Percentiles rank a stretch among this genome's conserved stretches.
phyloP scores from a whole-genome alignment of 2,888 invertebrate genomes.

The Muschampia plurimacula region DNA sequence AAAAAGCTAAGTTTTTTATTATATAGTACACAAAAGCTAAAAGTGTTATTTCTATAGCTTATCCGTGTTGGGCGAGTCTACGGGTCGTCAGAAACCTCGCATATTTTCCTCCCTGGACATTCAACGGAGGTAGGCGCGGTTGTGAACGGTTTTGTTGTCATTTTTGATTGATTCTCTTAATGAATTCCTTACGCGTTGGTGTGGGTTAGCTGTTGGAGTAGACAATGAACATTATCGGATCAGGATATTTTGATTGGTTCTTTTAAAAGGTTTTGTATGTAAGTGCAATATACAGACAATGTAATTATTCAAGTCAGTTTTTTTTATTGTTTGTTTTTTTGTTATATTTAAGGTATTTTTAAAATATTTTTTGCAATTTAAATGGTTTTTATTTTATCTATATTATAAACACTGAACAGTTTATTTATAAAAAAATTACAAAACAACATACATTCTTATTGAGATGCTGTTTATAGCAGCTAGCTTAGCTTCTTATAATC shows the following conservation, averaged over 20 bases:
- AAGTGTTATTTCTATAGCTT: conserved; percentile 71
- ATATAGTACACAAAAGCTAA: conserved; percentile 16
- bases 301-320: too few species aligned
- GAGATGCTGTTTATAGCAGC: too few species aligned
- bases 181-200: conserved; percentile 31
- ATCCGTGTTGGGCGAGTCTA: conserved; percentile 79
- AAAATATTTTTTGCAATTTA: too few species aligned
- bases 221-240: too few species aligned
- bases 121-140: conserved; percentile 73
- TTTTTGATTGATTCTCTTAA: conserved; percentile 12
- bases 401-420: too few species aligned
- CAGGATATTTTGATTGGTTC: too few species aligned
- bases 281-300: too few species aligned
- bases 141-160: conserved; percentile 29
- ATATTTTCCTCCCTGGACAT: conserved; percentile 83
- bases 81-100: conserved; percentile 80
- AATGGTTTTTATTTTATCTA: too few species aligned
- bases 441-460: too few species aligned
- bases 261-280: background rate
- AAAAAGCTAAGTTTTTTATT: background rate
- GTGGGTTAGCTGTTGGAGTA: conserved; percentile 17
- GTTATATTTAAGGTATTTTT: too few species aligned
- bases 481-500: background rate
- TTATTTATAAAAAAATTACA: too few species aligned
- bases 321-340: too few species aligned